Evolutionary conservation across 1,140 invertebrate species (phyloP), one percentile per base, ranked within the genome.

Genomic region (Archivesica marissinica): DNA sequence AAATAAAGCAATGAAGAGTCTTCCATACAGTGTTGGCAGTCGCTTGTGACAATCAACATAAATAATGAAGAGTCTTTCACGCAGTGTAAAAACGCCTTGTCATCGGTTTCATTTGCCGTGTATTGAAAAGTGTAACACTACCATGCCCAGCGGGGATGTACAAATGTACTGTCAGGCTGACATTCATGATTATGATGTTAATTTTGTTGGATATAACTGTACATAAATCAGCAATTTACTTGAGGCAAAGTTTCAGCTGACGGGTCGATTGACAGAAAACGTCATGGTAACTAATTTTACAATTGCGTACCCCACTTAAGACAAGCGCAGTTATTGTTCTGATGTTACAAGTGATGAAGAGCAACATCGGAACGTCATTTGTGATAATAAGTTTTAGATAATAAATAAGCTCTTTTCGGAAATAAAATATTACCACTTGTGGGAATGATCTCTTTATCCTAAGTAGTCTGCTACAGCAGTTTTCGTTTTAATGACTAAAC

Each of bases 191-290:
- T 64, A 64, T 20, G 38, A 35, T 64, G 59, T 35, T 64, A 64
- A 64, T 64, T n/a, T 64, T 64, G 59, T 64, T 64, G 33, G 2
- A 25, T 33, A 35, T 64, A 35, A 9, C 20, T 6, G 15, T 64
- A 7, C 59, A 64, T 64, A 64, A 35, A 64, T 64, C 59, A 64
- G 0, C 59, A 35, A 2, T 35, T 64, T 64, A 64, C 59, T 64
- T 64, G 13, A 15, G 30, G 59, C 30, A 64, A 35, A 59, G 25
- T 59, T 35, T 64, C 9, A 28, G 17, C 20, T 64, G 59, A 64
- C 59, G 59, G 28, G 59, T 64, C 15, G 9, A 1, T 64, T 64
- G 59, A 64, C 59, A 20, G 7, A 64, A 64, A 64, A 64, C 59
- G 59, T 64, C 59, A 64, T 1, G 38, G 17, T 64, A 15, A 35